Base-by-base conservation (phyloP, 2,888 invertebrate species). In the Heteromurus nitidus region DNA sequence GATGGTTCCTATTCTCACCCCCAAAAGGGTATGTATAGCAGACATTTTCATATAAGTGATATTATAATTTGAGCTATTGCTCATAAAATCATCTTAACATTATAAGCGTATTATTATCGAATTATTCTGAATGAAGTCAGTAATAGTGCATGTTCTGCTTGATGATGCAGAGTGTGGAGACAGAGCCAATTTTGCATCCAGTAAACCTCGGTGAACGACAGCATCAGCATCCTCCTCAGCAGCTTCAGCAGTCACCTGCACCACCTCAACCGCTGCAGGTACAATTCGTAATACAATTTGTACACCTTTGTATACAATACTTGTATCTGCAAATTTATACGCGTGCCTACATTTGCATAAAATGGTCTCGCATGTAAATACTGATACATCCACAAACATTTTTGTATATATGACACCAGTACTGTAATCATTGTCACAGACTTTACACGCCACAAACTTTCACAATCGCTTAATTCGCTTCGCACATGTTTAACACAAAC, bases 1-100 rank as follows among this genome's bases (percentile, higher is more conserved):
- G 3, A 94, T 96, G 93, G 97, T 96, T 62, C 97, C 97, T 0
- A 97, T 97, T 86, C 95, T 95, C 88, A 97, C 97, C 84, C 97
- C 97, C 16, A 95, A 95, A 89, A 92, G 96, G 91, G 96, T 96
- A 91, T 90, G 90, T 89, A 82, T 20, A n/a, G n/a, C n/a, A n/a
- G n/a, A n/a, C n/a, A n/a, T n/a, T n/a, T 47, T 11, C 9, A 47
- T 16, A 13, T 47, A 9, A 47, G 3, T 47, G 47, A 47, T 47
- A n/a, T 36, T 36, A 9, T 36, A 9, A 13, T 36, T 36, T 36
- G 5, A 13, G 36, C 13, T 36, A 36, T 36, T 5, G 13, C 36
- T 36, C 36, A 64, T 62, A 65, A 26, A 58, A 55, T n/a, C n/a
- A n/a, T n/a, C n/a, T n/a, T n/a, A n/a, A n/a, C n/a, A n/a, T n/a